Conservation (phyloP, 2,113 vertebrate species). For the Muntiacus reevesi region DNA sequence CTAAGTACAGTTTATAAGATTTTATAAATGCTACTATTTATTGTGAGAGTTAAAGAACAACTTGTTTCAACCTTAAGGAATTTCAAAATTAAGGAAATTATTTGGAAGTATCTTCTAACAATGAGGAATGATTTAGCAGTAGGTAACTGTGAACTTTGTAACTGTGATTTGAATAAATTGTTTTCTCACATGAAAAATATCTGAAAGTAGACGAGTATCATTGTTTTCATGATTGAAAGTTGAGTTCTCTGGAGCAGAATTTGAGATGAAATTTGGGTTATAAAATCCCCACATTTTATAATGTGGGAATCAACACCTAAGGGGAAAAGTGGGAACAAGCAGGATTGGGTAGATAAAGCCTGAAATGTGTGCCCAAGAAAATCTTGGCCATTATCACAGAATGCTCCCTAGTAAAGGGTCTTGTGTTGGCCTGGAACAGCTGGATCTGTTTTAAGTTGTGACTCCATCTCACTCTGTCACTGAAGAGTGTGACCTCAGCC, state of each 20-base stretch:
- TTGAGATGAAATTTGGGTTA: not conserved
- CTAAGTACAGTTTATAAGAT: not conserved
- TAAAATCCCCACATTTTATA: not conserved
- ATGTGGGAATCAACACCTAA: not conserved
- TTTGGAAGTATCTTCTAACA: not conserved
- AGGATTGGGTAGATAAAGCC: not conserved
- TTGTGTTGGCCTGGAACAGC: not conserved
- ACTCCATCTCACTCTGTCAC: not conserved
- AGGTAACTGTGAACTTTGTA: not conserved
- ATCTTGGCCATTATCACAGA: not conserved
- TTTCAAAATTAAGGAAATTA: not conserved
- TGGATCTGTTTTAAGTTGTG: not conserved
- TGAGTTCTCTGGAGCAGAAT: not conserved
- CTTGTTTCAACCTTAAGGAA: not conserved
- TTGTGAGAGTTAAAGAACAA: not conserved
- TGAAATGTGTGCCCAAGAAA: not conserved
- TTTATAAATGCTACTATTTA: not conserved
- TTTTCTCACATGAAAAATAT: not conserved
- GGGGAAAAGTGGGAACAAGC: not conserved
- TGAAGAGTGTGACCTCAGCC: not conserved
- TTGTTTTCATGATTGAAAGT: not conserved
- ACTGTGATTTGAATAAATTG: not conserved
- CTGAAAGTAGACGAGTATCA: not conserved
- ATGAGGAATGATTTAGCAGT: not conserved
- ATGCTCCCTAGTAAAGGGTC: not conserved